A percentile compares a stretch with the other conserved stretches of the same genome.
Evolutionary conservation across 1,140 invertebrate genomes (phyloP).

Genomic region (Pogonomyrmex barbatus): DNA sequence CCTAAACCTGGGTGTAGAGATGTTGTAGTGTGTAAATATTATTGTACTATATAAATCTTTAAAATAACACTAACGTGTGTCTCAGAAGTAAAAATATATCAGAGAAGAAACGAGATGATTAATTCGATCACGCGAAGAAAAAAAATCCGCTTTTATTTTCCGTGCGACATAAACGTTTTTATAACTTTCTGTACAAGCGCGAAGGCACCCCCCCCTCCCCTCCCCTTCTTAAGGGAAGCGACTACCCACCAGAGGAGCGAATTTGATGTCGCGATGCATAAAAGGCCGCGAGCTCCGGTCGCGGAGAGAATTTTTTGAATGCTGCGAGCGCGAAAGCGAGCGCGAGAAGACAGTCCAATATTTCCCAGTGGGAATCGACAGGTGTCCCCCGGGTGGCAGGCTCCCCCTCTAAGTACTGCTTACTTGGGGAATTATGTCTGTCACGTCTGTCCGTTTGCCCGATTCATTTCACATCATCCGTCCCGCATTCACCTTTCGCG

Average conservation of each 20-base stretch:
- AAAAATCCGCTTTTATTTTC: neutral
- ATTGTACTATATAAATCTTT: neutral
- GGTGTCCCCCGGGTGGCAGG: slow-evolving; percentile 76
- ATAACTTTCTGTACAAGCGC: neutral
- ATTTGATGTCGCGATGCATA: slow-evolving; percentile 20
- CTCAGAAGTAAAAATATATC: neutral
- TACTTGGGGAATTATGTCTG: slow-evolving; percentile 83
- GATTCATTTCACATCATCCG: slow-evolving; percentile 81
- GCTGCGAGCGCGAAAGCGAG: slow-evolving; percentile 24
- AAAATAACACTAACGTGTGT: neutral
- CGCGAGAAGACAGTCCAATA: slow-evolving; percentile 76
- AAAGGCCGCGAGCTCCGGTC: slow-evolving; percentile 8
- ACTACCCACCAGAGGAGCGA: neutral
- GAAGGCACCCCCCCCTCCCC: neutral
- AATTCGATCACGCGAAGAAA: neutral
- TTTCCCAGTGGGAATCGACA: slow-evolving; percentile 82
- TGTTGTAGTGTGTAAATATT: slow-evolving; percentile 11
- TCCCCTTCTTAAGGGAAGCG: neutral
- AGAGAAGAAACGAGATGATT: neutral
- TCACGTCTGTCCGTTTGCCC: slow-evolving; percentile 83
- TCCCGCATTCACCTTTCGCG: slow-evolving; percentile 68
- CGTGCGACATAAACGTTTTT: neutral
- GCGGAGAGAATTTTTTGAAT: slow-evolving; percentile 41
- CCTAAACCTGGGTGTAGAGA: slow-evolving; percentile 49
- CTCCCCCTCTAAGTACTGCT: slow-evolving; percentile 80